These are phyloP conservation scores for Pissodes strobi DNA, from an alignment of 1,140 invertebrate species.

Conservation along the genomic window DNA sequence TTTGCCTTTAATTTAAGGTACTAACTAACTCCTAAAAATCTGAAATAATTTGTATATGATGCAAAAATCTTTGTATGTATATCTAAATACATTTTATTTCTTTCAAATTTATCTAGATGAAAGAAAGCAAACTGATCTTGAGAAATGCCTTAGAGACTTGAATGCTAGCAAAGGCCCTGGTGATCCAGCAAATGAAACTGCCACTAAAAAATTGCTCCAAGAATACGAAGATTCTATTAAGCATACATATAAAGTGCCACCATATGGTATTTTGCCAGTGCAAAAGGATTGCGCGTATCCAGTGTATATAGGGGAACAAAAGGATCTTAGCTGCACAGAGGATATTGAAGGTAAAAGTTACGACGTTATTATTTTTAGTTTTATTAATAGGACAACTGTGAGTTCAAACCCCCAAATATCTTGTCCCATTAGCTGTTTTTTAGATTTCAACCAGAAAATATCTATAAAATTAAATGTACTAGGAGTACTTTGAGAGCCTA, in stretches of 20 bases:
- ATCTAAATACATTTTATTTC: constrained; percentile 10
- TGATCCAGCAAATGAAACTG: constrained; percentile 32
- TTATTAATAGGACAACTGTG: too few relatives aligned
- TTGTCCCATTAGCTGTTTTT: too few relatives aligned
- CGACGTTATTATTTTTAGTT: too few relatives aligned
- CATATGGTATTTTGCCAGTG: constrained; percentile 47
- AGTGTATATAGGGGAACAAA: constrained; percentile 43
- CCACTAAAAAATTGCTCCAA: constrained; percentile 33
- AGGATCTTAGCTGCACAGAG: constrained; percentile 41
- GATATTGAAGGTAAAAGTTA: constrained; percentile 41
- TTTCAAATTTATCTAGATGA: constrained; percentile 41
- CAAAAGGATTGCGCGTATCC: constrained; percentile 47
- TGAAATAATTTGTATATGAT: too few relatives aligned
- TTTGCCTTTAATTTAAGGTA: too few relatives aligned
- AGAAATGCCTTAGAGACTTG: constrained; percentile 57
- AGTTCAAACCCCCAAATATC: too few relatives aligned
- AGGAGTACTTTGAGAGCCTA: too few relatives aligned
- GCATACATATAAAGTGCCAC: constrained; percentile 40
- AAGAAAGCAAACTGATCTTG: constrained; percentile 56
- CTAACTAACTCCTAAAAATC: too few relatives aligned
- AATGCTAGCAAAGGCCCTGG: constrained; percentile 43
- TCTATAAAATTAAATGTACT: too few relatives aligned
- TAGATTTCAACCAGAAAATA: too few relatives aligned
- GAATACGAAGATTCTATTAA: constrained; percentile 48
- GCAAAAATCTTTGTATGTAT: background rate